phyloP scores from a whole-genome alignment of 2,113 vertebrate species.

The Dasyurus viverrinus region DNA sequence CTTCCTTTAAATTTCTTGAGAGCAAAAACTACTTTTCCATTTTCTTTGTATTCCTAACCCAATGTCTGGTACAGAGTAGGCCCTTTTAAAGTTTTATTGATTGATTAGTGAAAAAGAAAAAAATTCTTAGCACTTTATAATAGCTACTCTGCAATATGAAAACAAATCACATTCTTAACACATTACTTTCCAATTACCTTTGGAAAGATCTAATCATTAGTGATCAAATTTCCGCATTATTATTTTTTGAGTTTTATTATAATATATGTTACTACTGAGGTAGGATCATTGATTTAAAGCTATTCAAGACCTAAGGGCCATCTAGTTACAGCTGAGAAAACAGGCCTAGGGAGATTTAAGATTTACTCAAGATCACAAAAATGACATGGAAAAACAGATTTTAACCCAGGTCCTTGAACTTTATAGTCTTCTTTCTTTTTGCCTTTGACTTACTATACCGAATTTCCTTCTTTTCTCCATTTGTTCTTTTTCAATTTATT shows the following conservation, averaged over 20 bases:
- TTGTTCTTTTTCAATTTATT: not conserved
- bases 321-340: not conserved
- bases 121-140: too few species aligned
- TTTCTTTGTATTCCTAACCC: not conserved
- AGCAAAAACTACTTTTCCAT: constrained; percentile 22
- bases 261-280: not conserved
- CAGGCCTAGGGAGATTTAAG: not conserved
- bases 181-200: not conserved
- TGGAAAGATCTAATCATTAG: not conserved
- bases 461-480: not conserved
- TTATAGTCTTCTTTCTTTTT: not conserved
- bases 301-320: not conserved
- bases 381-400: not conserved
- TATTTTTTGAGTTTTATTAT: not conserved
- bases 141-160: not conserved
- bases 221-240: not conserved
- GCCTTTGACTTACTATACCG: not conserved
- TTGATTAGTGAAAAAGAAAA: too few species aligned
- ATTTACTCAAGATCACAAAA: not conserved
- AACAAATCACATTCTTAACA: not conserved
- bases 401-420: not conserved
- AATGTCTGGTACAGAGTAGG: not conserved
- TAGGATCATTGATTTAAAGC: not conserved
- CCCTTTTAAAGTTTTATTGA: not conserved
- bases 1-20: constrained; percentile 13